These are phyloP conservation scores for Rhinichthys klamathensis DNA, from an alignment of 2,113 vertebrate species.

Conservation along the genomic window DNA sequence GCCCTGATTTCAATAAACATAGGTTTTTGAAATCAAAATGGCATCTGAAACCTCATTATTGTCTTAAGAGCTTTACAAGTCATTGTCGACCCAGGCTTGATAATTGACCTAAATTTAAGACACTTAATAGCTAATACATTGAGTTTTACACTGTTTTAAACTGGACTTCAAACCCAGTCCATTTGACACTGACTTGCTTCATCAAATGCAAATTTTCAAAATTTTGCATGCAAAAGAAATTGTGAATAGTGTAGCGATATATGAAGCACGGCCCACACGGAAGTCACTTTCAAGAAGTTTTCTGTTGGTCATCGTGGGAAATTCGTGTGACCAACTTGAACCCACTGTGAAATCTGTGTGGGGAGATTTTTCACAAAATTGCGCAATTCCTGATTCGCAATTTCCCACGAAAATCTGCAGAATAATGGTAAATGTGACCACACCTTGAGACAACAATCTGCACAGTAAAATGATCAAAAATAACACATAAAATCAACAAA, in stretches of 20 bases:
- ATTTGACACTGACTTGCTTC: background rate
- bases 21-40: background rate
- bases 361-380: background rate
- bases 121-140: background rate
- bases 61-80: background rate
- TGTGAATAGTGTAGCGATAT: too few relatives aligned
- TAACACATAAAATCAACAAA: background rate
- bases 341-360: background rate
- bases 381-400: background rate
- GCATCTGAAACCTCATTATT: background rate
- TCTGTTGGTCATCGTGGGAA: background rate
- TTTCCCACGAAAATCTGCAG: background rate
- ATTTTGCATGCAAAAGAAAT: too few relatives aligned
- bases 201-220: background rate
- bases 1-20: background rate
- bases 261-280: too few relatives aligned
- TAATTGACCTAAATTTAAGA: background rate
- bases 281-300: background rate
- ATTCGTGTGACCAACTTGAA: background rate
- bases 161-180: slow-evolving; percentile 2
- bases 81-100: background rate
- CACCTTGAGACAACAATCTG: background rate
- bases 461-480: background rate
- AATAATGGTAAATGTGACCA: background rate
- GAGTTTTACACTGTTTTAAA: background rate